A percentile compares a stretch with the other conserved stretches of the same genome.
phyloP scores from a whole-genome alignment of 2,113 vertebrate species.

The Saccopteryx leptura region DNA sequence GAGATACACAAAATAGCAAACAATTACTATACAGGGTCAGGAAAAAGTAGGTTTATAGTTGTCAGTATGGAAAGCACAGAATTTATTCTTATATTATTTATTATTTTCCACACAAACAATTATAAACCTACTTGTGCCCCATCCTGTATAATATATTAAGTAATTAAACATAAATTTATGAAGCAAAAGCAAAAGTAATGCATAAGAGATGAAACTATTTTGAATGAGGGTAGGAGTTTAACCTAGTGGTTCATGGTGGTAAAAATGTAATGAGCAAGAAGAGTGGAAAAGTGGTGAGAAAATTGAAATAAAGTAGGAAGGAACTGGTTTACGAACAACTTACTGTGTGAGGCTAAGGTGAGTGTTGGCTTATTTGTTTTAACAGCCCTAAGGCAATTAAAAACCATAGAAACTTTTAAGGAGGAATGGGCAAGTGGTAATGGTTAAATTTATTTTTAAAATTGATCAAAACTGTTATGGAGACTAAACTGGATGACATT shows the following conservation, averaged over 20 bases:
- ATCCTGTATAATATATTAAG: background rate
- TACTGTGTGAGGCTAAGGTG: background rate
- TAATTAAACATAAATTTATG: background rate
- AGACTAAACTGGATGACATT: background rate
- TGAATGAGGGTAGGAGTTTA: background rate
- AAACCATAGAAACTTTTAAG: background rate
- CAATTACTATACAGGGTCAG: background rate
- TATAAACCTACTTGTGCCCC: background rate
- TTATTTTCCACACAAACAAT: background rate
- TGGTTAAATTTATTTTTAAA: background rate
- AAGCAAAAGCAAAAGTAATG: background rate
- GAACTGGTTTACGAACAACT: background rate
- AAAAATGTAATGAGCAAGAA: background rate
- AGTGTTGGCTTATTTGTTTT: background rate
- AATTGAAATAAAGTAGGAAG: background rate
- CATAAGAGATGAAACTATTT: background rate
- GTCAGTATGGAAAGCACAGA: background rate
- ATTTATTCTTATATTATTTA: background rate
- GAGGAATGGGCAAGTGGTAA: background rate
- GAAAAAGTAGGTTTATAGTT: background rate
- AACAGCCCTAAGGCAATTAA: background rate
- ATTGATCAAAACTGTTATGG: background rate
- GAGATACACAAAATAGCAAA: conserved; percentile 30
- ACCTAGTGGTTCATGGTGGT: background rate
- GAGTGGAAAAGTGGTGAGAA: background rate